Percentiles rank a stretch among this genome's conserved stretches.
Evolutionary conservation across 2,797 vertebrate genomes (phyloP).

Genomic region (Neomorphus geoffroyi): DNA sequence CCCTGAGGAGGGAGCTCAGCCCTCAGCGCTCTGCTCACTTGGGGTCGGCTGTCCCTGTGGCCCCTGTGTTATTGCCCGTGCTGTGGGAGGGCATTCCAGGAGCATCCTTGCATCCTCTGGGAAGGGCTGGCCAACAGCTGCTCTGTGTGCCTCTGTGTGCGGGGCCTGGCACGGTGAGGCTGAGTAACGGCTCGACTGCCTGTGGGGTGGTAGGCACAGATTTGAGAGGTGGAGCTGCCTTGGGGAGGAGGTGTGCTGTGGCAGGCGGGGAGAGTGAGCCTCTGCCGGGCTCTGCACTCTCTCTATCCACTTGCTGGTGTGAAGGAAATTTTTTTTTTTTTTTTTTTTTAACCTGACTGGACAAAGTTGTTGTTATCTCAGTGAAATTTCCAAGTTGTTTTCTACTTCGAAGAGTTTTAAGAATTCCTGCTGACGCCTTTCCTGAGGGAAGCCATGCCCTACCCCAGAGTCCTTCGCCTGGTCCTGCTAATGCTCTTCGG

Average conservation of each 20-base stretch:
- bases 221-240: slow-evolving; percentile 67
- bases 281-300: slow-evolving; percentile 15
- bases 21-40: neutral
- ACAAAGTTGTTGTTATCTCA: slow-evolving; percentile 63
- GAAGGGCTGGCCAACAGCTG: neutral
- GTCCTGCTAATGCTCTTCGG: slow-evolving; percentile 60
- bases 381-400: slow-evolving; percentile 41
- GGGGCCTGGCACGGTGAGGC: neutral
- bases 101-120: neutral
- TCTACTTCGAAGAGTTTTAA: neutral
- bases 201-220: neutral
- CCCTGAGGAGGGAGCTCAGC: neutral
- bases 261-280: neutral
- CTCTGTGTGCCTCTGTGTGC: neutral
- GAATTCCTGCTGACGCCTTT: slow-evolving; percentile 24
- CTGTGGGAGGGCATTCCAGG: neutral
- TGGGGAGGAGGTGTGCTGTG: slow-evolving; percentile 47
- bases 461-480: slow-evolving; percentile 32
- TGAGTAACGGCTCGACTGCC: neutral
- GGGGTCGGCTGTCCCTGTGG: neutral
- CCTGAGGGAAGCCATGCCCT: slow-evolving; percentile 68
- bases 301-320: neutral
- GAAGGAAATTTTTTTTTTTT: neutral
- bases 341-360: slow-evolving; percentile 20
- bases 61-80: neutral